These are phyloP conservation scores for Erpobdella octoculata DNA, from an alignment of 2,888 invertebrate species.

Conservation along the genomic window DNA sequence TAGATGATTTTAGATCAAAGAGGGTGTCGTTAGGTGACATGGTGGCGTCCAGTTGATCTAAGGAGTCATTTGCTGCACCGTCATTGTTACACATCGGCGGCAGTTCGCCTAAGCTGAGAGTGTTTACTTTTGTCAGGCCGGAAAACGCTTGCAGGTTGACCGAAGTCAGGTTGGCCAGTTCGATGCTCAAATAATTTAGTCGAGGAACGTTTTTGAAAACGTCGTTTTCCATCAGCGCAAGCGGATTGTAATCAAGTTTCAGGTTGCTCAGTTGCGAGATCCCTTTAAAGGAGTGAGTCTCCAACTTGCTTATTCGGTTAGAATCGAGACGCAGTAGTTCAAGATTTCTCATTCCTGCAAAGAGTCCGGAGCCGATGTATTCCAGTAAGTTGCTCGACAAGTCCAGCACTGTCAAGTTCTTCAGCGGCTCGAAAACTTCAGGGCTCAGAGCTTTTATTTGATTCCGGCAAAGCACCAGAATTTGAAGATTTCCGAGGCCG, in stretches of 20 bases:
- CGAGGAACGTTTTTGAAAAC: conserved; percentile 26
- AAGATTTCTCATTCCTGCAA: conserved; percentile 28
- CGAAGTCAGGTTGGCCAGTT: conserved; percentile 27
- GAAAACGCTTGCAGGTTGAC: conserved; percentile 25
- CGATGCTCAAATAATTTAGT: conserved; percentile 32
- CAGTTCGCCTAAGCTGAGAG: conserved; percentile 32
- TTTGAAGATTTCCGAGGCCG: conserved; percentile 22
- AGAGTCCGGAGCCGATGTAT: conserved; percentile 20
- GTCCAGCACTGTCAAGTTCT: conserved; percentile 30
- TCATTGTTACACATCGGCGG: neutral
- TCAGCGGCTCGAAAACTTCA: conserved; percentile 19
- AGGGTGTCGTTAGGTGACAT: neutral
- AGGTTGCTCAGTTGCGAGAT: conserved; percentile 28
- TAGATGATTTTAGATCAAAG: too few species aligned
- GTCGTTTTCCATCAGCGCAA: conserved; percentile 24
- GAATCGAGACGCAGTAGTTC: conserved; percentile 33
- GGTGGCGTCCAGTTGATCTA: too few species aligned
- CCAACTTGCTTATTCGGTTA: conserved; percentile 28
- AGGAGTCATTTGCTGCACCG: neutral
- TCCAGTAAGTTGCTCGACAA: conserved; percentile 32
- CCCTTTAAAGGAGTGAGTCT: conserved; percentile 27
- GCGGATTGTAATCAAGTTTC: conserved; percentile 32
- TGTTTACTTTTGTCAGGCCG: conserved; percentile 32
- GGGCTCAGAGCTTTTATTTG: neutral
- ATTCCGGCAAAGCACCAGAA: conserved; percentile 23